Evolutionary conservation across 2,113 vertebrate species (phyloP).

Genomic region (Stigmatopora argus): DNA sequence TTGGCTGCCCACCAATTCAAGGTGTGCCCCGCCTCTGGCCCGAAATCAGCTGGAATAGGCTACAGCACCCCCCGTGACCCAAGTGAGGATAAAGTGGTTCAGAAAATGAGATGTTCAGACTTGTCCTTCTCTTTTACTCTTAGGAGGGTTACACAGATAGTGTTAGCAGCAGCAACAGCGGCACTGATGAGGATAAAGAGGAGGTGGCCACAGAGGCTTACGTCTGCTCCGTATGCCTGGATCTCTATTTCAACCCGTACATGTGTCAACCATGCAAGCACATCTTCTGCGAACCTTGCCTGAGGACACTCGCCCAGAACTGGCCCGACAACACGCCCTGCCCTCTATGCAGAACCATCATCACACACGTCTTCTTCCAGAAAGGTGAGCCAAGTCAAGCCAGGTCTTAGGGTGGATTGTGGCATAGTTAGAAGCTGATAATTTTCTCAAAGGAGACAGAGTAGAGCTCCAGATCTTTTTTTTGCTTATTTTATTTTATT

Average conservation of each 20-base stretch:
- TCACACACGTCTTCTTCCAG: constrained; percentile 91
- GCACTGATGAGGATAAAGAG: constrained; percentile 52
- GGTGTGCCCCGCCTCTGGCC: too few relatives aligned
- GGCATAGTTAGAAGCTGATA: too few relatives aligned
- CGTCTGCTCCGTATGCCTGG: constrained; percentile 91
- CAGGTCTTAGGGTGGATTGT: not conserved
- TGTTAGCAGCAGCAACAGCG: constrained; percentile 52
- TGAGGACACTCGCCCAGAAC: constrained; percentile 91
- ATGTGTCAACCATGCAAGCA: constrained; percentile 94
- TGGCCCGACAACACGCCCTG: constrained; percentile 85
- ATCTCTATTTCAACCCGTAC: constrained; percentile 93
- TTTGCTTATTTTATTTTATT: too few relatives aligned
- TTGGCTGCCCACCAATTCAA: too few relatives aligned
- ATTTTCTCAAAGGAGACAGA: too few relatives aligned
- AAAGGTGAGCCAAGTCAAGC: constrained; percentile 72
- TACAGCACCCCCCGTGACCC: too few relatives aligned
- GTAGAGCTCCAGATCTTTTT: too few relatives aligned
- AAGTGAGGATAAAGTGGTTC: too few relatives aligned
- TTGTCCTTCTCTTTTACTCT: not conserved
- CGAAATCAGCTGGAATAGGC: too few relatives aligned
- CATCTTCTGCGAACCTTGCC: constrained; percentile 95
- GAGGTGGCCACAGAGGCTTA: constrained; percentile 72
- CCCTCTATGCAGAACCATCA: constrained; percentile 86
- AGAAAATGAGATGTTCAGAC: too few relatives aligned
- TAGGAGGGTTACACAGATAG: constrained; percentile 63